phyloP scores from a whole-genome alignment of 2,888 invertebrate genomes.

The Drosophila leonis region DNA sequence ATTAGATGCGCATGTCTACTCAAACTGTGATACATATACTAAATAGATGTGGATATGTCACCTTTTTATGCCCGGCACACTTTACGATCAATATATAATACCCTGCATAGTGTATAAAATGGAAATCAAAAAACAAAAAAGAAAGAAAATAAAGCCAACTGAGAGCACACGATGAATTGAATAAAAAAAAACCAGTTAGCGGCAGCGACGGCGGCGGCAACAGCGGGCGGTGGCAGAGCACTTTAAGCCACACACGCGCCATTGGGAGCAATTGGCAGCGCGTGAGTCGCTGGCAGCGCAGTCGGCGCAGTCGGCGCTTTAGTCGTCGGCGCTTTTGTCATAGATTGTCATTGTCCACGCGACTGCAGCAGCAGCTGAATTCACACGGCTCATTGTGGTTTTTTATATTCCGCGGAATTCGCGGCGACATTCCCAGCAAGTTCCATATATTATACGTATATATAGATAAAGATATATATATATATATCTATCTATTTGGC shows the following conservation, averaged over 20 bases:
- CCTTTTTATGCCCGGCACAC: slow-evolving; percentile 3
- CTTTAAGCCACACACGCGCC: slow-evolving; percentile 73
- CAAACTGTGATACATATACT: not conserved
- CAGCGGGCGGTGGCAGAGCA: slow-evolving; percentile 56
- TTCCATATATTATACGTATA: slow-evolving; percentile 34
- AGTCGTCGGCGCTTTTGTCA: slow-evolving; percentile 64
- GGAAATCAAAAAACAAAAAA: slow-evolving; percentile 27
- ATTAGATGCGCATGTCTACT: slow-evolving; percentile 7
- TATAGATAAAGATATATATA: not conserved
- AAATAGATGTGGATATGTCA: not conserved
- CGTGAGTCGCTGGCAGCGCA: slow-evolving; percentile 43
- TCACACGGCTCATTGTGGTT: slow-evolving; percentile 75
- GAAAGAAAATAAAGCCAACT: slow-evolving; percentile 40
- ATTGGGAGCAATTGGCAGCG: slow-evolving; percentile 68
- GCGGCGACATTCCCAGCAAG: slow-evolving; percentile 74
- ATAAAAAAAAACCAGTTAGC: slow-evolving; percentile 51
- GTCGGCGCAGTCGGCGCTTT: slow-evolving; percentile 9
- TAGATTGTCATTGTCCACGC: slow-evolving; percentile 74
- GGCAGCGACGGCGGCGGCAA: slow-evolving; percentile 11
- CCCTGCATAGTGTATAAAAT: slow-evolving; percentile 5
- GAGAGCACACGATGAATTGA: slow-evolving; percentile 53
- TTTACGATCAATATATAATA: slow-evolving; percentile 7
- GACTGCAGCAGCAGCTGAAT: slow-evolving; percentile 79
- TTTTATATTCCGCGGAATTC: slow-evolving; percentile 66
- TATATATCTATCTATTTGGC: not conserved